A percentile compares a stretch with the other conserved stretches of the same genome.
Conservation (phyloP, 1,140 invertebrate genomes). For the Dryas iulia region DNA sequence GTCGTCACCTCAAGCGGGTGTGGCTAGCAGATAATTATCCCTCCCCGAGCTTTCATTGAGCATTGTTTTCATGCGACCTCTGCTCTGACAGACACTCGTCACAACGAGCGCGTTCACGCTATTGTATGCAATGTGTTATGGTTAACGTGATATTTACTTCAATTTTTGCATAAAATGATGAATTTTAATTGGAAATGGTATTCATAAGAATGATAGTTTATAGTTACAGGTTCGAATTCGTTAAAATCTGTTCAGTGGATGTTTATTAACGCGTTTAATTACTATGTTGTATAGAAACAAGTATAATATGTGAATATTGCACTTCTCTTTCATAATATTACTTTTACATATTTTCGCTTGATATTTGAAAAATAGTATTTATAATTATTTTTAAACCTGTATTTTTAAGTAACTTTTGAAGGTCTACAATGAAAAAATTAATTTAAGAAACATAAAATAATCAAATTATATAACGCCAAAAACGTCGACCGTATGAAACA, state of each 20-base stretch:
- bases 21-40: conserved; percentile 31
- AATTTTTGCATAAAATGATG: neutral
- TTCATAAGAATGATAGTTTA: neutral
- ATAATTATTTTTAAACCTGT: no score
- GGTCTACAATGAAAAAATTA: no score
- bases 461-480: no score
- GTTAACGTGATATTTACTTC: neutral
- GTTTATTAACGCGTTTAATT: no score
- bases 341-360: no score
- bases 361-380: no score
- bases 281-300: no score
- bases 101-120: conserved; percentile 17
- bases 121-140: neutral
- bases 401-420: no score
- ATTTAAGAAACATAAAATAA: no score
- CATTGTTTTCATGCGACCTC: conserved; percentile 32
- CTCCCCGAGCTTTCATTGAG: conserved; percentile 34
- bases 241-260: no score
- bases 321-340: no score
- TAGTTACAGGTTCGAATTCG: neutral
- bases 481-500: neutral
- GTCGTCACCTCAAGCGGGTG: conserved; percentile 24
- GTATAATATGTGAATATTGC: no score
- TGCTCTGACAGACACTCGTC: conserved; percentile 20
- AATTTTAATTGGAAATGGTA: neutral